Evolutionary conservation across 2,888 invertebrate genomes (phyloP), one percentile per base, ranked within the genome.

Genomic region (Oscheius sp.): DNA sequence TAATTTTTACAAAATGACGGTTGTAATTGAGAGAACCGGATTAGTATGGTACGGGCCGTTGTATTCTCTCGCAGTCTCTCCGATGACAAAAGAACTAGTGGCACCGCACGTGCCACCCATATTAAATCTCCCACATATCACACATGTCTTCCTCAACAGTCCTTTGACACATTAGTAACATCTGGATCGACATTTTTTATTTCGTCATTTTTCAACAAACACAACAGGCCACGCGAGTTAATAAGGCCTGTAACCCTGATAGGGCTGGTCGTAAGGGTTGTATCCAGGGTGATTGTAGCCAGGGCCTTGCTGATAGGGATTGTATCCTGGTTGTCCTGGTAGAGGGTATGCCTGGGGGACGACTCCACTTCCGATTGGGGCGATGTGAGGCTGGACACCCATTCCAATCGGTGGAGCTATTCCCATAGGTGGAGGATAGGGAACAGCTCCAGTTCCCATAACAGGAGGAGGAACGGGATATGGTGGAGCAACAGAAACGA

Each of bases 171-270:
- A 41, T 41, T 41, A 41, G 12, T 20, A n/a, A 41, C 41, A 41
- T 41, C 41, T 12, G n/a, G n/a, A n/a, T n/a, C n/a, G n/a, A n/a
- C n/a, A 41, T 20, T 6, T 41, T 41, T 17, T 12, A 17, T 41
- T 41, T 6, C 8, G 8, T 36, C 36, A 36, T 36, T 9, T 36
- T 3, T 6, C 14, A 17, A 17, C 41, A 41, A 4, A 26, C 12
- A 22, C 28, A 26, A 50, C 50, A 26, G 12, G 12, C 50, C 9
- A 12, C n/a, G 28, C 17, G 41, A 26, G 14, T 26, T 38, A 62
- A 28, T 49, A 62, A 8, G 62, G 62, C 36, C 62, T 62, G 62
- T 47, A 49, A 2, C 62, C 62, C 24, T 50, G 49, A 47, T 47
- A 44, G 12, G 49, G 49, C 32, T 49, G 33, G 30, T 49, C 24